Conservation (phyloP, 2,113 vertebrate species). For the Eleginops maclovinus region DNA sequence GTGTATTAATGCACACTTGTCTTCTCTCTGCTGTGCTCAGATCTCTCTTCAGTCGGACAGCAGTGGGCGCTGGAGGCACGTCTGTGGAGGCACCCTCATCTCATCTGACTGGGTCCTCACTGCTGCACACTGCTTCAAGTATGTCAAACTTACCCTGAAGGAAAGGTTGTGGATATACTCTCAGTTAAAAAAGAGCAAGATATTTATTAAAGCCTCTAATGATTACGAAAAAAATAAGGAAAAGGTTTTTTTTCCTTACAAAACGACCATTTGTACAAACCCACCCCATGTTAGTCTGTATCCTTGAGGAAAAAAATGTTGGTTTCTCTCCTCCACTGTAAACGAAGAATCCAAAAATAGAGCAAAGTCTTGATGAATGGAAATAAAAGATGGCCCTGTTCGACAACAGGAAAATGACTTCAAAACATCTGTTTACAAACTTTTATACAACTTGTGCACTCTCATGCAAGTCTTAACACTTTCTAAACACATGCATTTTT, state of each 20-base stretch:
- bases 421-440: no score
- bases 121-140: conserved; percentile 90
- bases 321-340: no score
- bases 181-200: neutral
- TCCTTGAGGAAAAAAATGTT: no score
- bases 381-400: no score
- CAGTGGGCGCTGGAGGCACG: conserved; percentile 79
- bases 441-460: no score
- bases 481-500: no score
- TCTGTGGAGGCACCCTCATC: conserved; percentile 87
- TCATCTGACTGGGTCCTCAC: conserved; percentile 85
- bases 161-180: neutral
- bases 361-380: no score
- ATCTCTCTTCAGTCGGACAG: conserved; percentile 86
- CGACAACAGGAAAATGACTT: no score
- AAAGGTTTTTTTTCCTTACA: neutral
- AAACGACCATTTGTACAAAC: no score
- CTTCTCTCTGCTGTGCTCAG: conserved; percentile 58
- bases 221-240: neutral
- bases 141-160: neutral
- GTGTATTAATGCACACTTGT: neutral
- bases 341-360: no score
- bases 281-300: no score
- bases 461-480: no score
- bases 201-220: neutral